These are phyloP conservation scores for Clarias platycephalus DNA, from an alignment of 2,797 vertebrate genomes.

Conservation along the genomic window DNA sequence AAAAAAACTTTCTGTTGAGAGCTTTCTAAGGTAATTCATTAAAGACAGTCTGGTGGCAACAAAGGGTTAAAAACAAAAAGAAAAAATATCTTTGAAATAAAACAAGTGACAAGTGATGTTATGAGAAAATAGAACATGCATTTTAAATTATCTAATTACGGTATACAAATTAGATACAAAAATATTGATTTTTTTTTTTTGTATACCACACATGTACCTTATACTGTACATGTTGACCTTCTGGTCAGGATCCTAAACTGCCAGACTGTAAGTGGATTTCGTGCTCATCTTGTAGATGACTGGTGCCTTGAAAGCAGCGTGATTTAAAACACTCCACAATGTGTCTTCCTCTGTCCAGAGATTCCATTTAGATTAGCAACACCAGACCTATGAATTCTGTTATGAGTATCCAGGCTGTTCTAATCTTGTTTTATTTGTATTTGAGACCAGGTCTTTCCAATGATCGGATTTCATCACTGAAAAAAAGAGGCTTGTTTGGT, in stretches of 20 bases:
- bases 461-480: constrained; percentile 23
- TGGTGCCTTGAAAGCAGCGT: constrained; percentile 26
- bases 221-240: constrained; percentile 15
- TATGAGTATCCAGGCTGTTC: constrained; percentile 33
- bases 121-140: neutral
- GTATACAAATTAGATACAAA: no score
- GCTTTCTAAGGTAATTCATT: constrained; percentile 34
- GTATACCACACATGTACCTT: neutral
- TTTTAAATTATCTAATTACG: neutral
- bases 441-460: constrained; percentile 14
- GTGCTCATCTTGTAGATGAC: constrained; percentile 25
- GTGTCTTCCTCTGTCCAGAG: constrained; percentile 26
- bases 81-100: constrained; percentile 10
- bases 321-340: constrained; percentile 41
- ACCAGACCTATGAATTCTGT: constrained; percentile 42
- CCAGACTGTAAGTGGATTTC: constrained; percentile 27
- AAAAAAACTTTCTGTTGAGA: neutral
- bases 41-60: neutral
- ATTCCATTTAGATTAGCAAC: constrained; percentile 50
- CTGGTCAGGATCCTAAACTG: constrained; percentile 11
- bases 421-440: constrained; percentile 32
- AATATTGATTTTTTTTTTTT: neutral
- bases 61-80: constrained; percentile 22
- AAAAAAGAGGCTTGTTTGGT: neutral
- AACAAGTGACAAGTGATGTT: neutral